These are phyloP conservation scores for Odontocerum albicorne DNA, from an alignment of 2,888 invertebrate genomes.

Conservation along the genomic window DNA sequence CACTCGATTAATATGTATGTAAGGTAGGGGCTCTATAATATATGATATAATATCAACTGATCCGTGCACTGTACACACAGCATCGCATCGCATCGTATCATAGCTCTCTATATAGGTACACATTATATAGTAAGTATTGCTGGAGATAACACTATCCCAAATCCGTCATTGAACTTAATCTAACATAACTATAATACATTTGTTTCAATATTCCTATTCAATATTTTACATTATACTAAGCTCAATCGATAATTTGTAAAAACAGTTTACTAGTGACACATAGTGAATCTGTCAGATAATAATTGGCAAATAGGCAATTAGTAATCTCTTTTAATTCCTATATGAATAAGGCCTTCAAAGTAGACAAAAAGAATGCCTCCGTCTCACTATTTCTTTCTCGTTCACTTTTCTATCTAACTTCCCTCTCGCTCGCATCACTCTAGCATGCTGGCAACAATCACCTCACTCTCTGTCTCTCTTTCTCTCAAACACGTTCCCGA, in stretches of 20 bases:
- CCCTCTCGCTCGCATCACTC: slow-evolving; percentile 18
- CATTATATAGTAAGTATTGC: slow-evolving; percentile 17
- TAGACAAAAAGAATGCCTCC: slow-evolving; percentile 35
- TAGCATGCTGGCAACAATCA: slow-evolving; percentile 9
- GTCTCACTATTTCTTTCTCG: slow-evolving; percentile 15
- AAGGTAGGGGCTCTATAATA: too few species aligned
- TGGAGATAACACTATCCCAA: slow-evolving; percentile 28
- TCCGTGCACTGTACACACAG: too few species aligned
- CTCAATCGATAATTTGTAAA: slow-evolving; percentile 38
- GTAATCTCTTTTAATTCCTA: slow-evolving; percentile 34
- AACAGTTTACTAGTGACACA: slow-evolving; percentile 35
- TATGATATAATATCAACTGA: too few species aligned
- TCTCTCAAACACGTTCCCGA: slow-evolving; percentile 24
- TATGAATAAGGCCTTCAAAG: slow-evolving; percentile 37
- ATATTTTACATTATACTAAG: slow-evolving; percentile 36
- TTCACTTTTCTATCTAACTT: slow-evolving; percentile 16
- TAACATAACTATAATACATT: slow-evolving; percentile 29
- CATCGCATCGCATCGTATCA: too few species aligned
- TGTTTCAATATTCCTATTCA: slow-evolving; percentile 32
- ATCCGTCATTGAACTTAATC: slow-evolving; percentile 32
- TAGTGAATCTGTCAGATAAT: slow-evolving; percentile 35
- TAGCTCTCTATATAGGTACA: too few species aligned
- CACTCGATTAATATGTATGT: too few species aligned
- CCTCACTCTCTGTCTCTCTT: neutral
- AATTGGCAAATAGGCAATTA: slow-evolving; percentile 37